A percentile compares a stretch with the other conserved stretches of the same genome.
Conservation (phyloP, 2,888 invertebrate genomes). For the Drosophila nigricruria region DNA sequence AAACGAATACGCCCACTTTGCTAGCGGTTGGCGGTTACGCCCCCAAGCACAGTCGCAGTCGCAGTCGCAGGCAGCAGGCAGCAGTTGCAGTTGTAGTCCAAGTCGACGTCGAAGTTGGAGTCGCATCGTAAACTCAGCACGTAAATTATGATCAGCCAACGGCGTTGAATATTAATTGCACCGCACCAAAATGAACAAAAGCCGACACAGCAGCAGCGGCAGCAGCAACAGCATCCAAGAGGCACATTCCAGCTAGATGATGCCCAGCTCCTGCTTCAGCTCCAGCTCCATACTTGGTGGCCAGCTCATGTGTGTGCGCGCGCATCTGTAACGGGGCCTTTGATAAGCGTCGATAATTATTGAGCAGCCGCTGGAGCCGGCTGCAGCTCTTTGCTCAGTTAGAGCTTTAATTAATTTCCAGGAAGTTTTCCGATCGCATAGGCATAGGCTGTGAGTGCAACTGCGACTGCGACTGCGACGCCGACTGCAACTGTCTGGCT, state of each 20-base stretch:
- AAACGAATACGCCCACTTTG: slow-evolving; percentile 69
- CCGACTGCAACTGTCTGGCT: slow-evolving; percentile 23
- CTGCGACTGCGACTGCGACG: neutral
- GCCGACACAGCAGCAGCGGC: slow-evolving; percentile 51
- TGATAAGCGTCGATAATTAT: slow-evolving; percentile 84
- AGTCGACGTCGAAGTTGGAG: slow-evolving; percentile 39
- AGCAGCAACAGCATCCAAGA: slow-evolving; percentile 7
- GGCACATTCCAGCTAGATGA: slow-evolving; percentile 66
- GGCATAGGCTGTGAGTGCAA: slow-evolving; percentile 9
- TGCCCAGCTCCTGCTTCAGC: slow-evolving; percentile 41
- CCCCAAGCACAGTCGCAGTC: slow-evolving; percentile 44
- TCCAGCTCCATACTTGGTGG: slow-evolving; percentile 57
- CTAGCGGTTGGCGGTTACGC: slow-evolving; percentile 69
- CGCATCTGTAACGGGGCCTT: slow-evolving; percentile 80
- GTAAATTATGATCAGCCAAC: slow-evolving; percentile 85
- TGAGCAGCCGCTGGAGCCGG: slow-evolving; percentile 56
- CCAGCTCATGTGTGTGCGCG: slow-evolving; percentile 67
- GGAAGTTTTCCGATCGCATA: slow-evolving; percentile 71
- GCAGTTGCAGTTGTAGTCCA: slow-evolving; percentile 1
- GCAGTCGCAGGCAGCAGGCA: too few relatives aligned
- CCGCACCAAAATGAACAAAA: slow-evolving; percentile 77
- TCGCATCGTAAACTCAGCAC: slow-evolving; percentile 84
- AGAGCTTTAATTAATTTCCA: slow-evolving; percentile 78
- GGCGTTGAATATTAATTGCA: slow-evolving; percentile 86
- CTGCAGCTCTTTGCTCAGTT: slow-evolving; percentile 44